Conservation (phyloP, 2,113 vertebrate genomes). For the Sigmodon hispidus region DNA sequence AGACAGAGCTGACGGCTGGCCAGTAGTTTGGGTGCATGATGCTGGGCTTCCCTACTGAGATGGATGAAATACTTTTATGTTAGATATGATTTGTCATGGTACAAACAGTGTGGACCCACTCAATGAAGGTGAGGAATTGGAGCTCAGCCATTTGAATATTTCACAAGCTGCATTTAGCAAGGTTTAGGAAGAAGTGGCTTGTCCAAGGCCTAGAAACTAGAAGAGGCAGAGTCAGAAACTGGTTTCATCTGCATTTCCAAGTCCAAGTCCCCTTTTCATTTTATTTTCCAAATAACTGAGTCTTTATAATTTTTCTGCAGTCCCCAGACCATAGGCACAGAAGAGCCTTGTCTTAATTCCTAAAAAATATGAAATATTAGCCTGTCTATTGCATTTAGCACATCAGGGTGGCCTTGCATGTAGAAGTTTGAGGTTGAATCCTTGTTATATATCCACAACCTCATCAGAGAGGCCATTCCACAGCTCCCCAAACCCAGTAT, state of each 20-base stretch:
- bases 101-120: background rate
- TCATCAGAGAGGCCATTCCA: background rate
- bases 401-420: background rate
- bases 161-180: background rate
- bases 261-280: background rate
- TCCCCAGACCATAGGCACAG: background rate
- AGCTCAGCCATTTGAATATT: background rate
- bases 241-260: background rate
- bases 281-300: background rate
- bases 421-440: background rate
- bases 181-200: background rate
- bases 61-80: background rate
- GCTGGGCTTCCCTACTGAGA: background rate
- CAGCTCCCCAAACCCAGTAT: background rate
- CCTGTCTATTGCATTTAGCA: background rate
- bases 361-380: background rate
- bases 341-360: background rate
- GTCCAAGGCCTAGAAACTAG: background rate
- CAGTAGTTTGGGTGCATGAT: background rate
- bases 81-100: background rate
- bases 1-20: too few species aligned
- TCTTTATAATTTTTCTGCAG: background rate
- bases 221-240: background rate
- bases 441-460: background rate
- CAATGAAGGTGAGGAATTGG: too few species aligned